These are phyloP conservation scores for Oreochromis mossambicus DNA, from an alignment of 2,797 vertebrate genomes.

Conservation along the genomic window DNA sequence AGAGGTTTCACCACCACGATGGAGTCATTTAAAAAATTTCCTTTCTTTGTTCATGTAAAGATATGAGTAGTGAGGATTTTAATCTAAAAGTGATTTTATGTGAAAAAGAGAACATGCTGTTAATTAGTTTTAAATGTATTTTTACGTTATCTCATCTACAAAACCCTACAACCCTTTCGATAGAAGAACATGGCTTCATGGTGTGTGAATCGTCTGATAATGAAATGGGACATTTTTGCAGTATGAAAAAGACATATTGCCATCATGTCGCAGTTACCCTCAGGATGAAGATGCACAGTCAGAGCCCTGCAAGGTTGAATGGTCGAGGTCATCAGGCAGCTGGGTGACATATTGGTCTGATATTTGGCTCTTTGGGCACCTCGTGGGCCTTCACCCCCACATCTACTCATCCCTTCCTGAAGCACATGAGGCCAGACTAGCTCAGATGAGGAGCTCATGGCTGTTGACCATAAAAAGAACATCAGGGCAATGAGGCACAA, in stretches of 20 bases:
- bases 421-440: conserved; percentile 63
- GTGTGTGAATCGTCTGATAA: conserved; percentile 16
- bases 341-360: conserved; percentile 71
- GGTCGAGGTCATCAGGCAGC: conserved; percentile 69
- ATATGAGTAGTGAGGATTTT: background rate
- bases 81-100: background rate
- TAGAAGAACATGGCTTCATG: background rate
- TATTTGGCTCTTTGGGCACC: conserved; percentile 61
- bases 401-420: conserved; percentile 47
- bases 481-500: conserved; percentile 94
- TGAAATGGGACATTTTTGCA: conserved; percentile 18
- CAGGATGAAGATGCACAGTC: conserved; percentile 56
- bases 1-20: background rate
- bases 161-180: background rate
- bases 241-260: conserved; percentile 46
- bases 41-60: background rate
- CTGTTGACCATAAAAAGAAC: conserved; percentile 99
- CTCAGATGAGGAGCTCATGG: conserved; percentile 91
- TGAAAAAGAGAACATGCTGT: background rate
- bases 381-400: conserved; percentile 55
- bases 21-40: background rate
- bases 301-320: conserved; percentile 67
- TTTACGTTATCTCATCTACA: background rate
- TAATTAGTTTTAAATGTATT: background rate
- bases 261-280: conserved; percentile 32